Evolutionary conservation across 35 echinoderm and acorn worm genomes (phyloP), one percentile per base, ranked within the genome.

Genomic region (Strongylocentrotus purpuratus): DNA sequence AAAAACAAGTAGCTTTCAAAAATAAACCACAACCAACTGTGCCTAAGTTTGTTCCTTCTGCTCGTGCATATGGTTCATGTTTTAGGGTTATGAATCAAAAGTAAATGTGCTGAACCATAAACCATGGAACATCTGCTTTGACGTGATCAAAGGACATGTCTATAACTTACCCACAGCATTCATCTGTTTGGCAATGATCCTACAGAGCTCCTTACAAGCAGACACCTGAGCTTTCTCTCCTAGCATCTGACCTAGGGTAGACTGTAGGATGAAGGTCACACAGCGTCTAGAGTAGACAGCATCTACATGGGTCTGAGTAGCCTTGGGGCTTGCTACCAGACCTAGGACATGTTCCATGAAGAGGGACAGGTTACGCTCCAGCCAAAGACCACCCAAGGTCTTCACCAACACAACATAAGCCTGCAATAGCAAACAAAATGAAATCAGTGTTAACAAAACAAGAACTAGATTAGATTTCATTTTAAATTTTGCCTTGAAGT

Each of bases 201-300:
- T 70, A 88, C 98, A 99, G 31, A 99, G 86, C 59, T 97, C 96
- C 86, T 97, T 99, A 32, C 97, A 96, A 47, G 97, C 95, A 12
- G 98, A 99, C 88, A 97, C 96, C 33, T 99, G 98, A 0, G 98
- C 98, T 88, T 97, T 99, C 95, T 99, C 98, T 70, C 98, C 98
- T 0, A 98, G 71, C 98, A 99, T 99, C 46, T 95, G 96, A 20
- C 98, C 98, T 6, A 99, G 88, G 31, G 97, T 94, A 3, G 96
- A 96, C 65, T 97, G 94, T 13, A 99, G 87, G 96, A 99, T 99
- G 65, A 99, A 99, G 48, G 97, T 96, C 46, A 99, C 97, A 85
- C 98, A 99, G 46, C 97, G 91, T 25, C 98, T 47, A 88, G 97
- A 96, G 55, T 99, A 99, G 17, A 99, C 98, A 31, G 98, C 98